These are phyloP conservation scores for Pangasius krempfi DNA, from an alignment of 2,797 vertebrate genomes.

Conservation along the genomic window DNA sequence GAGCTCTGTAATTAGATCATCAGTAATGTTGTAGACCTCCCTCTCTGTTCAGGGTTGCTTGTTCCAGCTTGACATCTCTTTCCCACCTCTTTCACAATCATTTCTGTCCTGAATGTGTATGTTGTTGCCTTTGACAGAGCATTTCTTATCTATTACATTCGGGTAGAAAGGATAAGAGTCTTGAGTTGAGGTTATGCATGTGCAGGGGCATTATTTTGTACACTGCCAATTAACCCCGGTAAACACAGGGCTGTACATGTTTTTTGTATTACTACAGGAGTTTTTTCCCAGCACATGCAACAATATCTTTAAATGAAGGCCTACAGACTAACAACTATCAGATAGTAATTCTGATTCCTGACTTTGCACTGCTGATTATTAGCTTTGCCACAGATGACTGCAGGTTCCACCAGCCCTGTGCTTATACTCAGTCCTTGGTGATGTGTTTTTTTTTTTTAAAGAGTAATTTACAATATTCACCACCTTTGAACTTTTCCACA, in stretches of 20 bases:
- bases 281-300: not conserved
- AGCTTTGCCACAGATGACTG: constrained; percentile 17
- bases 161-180: not conserved
- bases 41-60: not conserved
- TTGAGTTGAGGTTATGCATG: not conserved
- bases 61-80: not conserved
- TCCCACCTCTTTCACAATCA: too few relatives aligned
- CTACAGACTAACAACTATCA: not conserved
- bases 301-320: constrained; percentile 18
- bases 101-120: constrained; percentile 1
- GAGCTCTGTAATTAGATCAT: not conserved
- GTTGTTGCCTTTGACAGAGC: not conserved
- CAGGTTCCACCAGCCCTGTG: not conserved
- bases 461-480: not conserved
- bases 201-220: constrained; percentile 4
- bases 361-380: constrained; percentile 29
- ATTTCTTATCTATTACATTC: not conserved
- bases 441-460: not conserved
- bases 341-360: constrained; percentile 31
- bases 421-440: not conserved
- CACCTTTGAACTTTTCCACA: not conserved
- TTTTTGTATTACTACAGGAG: constrained; percentile 13
- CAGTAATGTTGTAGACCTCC: not conserved
- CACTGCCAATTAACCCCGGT: constrained; percentile 14
- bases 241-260: not conserved